Percentiles rank a stretch among this genome's conserved stretches.
Conservation (phyloP, 2,888 invertebrate genomes). For the Neocrepidodera transversa region DNA sequence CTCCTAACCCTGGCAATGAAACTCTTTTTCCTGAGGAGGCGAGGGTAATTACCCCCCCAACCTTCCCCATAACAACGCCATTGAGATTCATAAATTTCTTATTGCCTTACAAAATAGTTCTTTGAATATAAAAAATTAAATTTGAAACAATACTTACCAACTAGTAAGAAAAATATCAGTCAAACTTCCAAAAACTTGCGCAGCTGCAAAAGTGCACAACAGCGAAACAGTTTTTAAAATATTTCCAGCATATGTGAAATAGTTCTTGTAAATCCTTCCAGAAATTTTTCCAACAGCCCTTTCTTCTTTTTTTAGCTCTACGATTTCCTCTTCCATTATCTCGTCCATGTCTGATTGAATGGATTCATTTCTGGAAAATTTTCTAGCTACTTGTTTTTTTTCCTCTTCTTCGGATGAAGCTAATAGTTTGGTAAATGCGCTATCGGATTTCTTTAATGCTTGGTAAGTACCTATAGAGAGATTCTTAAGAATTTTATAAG, state of each 20-base stretch:
- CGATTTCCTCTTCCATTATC: constrained; percentile 33
- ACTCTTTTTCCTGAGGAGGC: no score
- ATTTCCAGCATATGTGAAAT: constrained; percentile 77
- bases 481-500: no score
- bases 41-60: no score
- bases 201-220: constrained; percentile 58
- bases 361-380: constrained; percentile 61
- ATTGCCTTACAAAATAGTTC: no score
- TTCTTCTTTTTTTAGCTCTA: constrained; percentile 64
- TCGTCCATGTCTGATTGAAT: constrained; percentile 18
- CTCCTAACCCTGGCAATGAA: no score
- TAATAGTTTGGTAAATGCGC: constrained; percentile 71
- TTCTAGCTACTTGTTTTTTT: constrained; percentile 28
- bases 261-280: constrained; percentile 68
- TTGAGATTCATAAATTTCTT: no score
- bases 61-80: no score
- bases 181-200: constrained; percentile 67
- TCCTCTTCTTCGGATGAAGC: constrained; percentile 56
- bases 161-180: constrained; percentile 81
- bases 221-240: constrained; percentile 59
- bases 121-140: no score
- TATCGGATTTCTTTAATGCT: constrained; percentile 72
- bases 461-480: constrained; percentile 70
- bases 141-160: constrained; percentile 65
- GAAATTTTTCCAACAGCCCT: constrained; percentile 67